Evolutionary conservation across 2,113 vertebrate genomes (phyloP), one percentile per base, ranked within the genome.

Genomic region (Pavo muticus): DNA sequence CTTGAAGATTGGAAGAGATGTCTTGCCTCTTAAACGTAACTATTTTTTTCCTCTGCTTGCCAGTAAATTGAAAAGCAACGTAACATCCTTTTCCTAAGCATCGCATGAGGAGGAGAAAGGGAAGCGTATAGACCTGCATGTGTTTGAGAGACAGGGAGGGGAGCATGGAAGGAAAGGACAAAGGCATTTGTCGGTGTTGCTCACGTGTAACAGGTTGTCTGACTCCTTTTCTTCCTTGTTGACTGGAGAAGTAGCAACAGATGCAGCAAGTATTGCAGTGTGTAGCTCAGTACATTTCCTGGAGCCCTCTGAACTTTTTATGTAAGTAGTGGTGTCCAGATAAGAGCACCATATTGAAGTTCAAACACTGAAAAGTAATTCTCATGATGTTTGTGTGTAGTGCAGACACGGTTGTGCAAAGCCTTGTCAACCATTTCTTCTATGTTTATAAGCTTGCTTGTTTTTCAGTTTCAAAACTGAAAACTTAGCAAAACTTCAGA

Each of bases 201-300:
- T 84, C 0, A 0, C 16, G 8, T 68, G 40, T 35, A 54, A 10
- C 35, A 61, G 42, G n/a, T 61, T n/a, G 48, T 90, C 23, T 0
- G 1, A 32, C 48, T 20, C 29, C 17, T 73, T 57, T 91, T 57
- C 17, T 59, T 30, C 39, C 35, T 5, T 52, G 37, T 10, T 61
- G 59, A 37, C 16, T 25, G 11, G 44, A 9, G 25, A 56, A 42
- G 17, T 24, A 73, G n/a, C 17, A 73, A 30, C 9, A 56, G 12
- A 5, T 52, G 20, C 0, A 47, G 13, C 32, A 45, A 30, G 9
- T 57, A 13, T 40, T 76, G 39, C 35, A 10, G 12, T 21, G 16
- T 45, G 13, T 72, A 60, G 29, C 37, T 71, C 35, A 13, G 9
- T 52, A 52, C 3, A 1, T 14, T 65, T 71, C 65, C 39, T 88